Evolutionary conservation across 2,113 vertebrate species (phyloP).

Genomic region (Sceloporus undulatus): DNA sequence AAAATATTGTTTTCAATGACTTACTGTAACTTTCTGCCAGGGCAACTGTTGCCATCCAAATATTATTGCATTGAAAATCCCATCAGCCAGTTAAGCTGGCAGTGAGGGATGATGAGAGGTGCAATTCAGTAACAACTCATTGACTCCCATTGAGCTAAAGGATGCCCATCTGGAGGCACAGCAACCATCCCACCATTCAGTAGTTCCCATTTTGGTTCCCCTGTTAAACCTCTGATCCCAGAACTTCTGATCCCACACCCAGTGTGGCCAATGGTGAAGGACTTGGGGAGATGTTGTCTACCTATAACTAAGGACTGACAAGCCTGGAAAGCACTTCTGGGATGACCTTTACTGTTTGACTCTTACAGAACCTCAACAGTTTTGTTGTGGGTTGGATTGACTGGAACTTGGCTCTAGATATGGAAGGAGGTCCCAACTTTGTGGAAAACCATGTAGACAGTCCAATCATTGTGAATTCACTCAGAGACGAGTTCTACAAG

Average conservation of each 20-base stretch:
- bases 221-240: too few species aligned
- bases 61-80: neutral
- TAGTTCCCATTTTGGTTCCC: too few species aligned
- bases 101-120: neutral
- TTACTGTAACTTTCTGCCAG: too few species aligned
- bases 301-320: too few species aligned
- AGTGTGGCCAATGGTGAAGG: too few species aligned
- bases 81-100: neutral
- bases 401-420: constrained; percentile 93
- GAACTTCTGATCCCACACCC: too few species aligned
- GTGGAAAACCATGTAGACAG: constrained; percentile 93
- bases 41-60: neutral
- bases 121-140: neutral
- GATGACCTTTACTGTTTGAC: neutral
- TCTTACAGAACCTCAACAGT: constrained; percentile 87
- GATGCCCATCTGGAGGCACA: too few species aligned
- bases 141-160: too few species aligned
- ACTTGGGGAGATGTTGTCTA: too few species aligned
- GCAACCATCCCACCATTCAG: too few species aligned
- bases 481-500: constrained; percentile 90
- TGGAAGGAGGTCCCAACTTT: constrained; percentile 92
- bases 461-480: constrained; percentile 86
- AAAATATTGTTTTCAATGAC: too few species aligned
- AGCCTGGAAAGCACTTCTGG: too few species aligned
- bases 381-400: constrained; percentile 92